Evolutionary conservation across 2,888 invertebrate species (phyloP), one percentile per base, ranked within the genome.

Genomic region (Ptychoptera albimana): DNA sequence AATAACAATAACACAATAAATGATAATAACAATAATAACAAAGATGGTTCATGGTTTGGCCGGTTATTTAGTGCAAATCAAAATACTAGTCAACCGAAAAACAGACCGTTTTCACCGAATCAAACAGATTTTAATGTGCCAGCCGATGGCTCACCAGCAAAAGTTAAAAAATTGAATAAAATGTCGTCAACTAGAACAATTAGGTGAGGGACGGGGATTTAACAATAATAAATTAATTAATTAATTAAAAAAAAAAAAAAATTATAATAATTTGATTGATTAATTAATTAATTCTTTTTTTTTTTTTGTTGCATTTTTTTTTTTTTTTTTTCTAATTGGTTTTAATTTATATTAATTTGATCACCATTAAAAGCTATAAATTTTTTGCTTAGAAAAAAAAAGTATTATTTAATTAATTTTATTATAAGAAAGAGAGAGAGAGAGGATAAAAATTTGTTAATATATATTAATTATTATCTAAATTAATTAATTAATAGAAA

Each of bases 161-260:
- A 61, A 53, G 54, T 55, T 52, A 58, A 57, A 23, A 23, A 23
- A 23, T 5, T 23, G 23, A 23, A 23, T 23, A 23, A 23, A 23
- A 5, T 23, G 7, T 7, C 23, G 23, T 23, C 23, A 23, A 54
- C 59, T 57, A 66, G 66, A 61, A 61, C 61, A 58, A 63, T 68
- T 68, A 68, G 68, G 68, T 68, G 67, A 67, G 67, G 64, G 64
- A 54, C 52, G 52, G 54, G 52, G 12, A 23, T 23, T 23, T 23
- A 23, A 23, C 23, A 23, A 23, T 23, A 23, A 23, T 23, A 23
- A 23, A 23, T 23, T 23, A 23, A 23, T 23, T 23, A 23, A 23
- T 23, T 23, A 23, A 23, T 5, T 3, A 3, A 23, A 23, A 23
- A 23, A 23, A 23, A 23, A 23, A 23, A 23, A 23, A 23, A 23